A percentile compares a stretch with the other conserved stretches of the same genome.
These are phyloP conservation scores for Actinia tenebrosa DNA, from an alignment of 64 coral and sea anemone genomes.

Conservation along the genomic window DNA sequence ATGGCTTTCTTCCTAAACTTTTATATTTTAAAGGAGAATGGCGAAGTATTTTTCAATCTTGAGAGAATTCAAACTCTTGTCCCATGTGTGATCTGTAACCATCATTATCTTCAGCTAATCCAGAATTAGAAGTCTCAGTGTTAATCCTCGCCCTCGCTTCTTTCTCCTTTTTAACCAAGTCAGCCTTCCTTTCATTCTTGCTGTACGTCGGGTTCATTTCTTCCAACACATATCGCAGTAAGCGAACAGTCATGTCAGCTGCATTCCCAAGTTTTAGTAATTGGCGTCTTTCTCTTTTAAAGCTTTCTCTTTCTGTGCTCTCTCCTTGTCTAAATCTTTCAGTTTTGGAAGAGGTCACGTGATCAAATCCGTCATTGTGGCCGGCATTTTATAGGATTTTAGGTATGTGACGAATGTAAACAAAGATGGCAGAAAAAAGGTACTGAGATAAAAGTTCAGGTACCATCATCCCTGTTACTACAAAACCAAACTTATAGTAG, in stretches of 20 bases:
- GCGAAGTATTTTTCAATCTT: too few relatives aligned
- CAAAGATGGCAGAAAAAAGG: background rate
- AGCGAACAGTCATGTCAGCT: background rate
- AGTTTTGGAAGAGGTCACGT: too few relatives aligned
- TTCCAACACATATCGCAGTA: background rate
- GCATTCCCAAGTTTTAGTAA: background rate
- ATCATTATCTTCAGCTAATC: too few relatives aligned
- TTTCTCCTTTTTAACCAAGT: background rate
- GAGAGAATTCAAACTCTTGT: too few relatives aligned
- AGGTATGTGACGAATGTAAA: too few relatives aligned
- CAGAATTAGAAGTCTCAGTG: too few relatives aligned
- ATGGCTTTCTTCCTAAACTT: too few relatives aligned
- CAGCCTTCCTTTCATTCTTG: background rate
- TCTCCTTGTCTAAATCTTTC: too few relatives aligned
- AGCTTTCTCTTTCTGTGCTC: background rate
- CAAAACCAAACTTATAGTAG: constrained; percentile 25
- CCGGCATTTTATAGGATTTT: too few relatives aligned
- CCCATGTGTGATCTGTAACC: too few relatives aligned
- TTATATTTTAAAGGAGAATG: too few relatives aligned
- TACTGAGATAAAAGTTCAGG: constrained; percentile 50
- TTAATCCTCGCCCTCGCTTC: background rate
- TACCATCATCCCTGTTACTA: constrained; percentile 25
- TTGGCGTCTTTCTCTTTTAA: background rate
- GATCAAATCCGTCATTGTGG: too few relatives aligned
- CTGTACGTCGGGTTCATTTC: background rate